Percentiles rank a stretch among this genome's conserved stretches.
These are phyloP conservation scores for Caracal caracal DNA, from an alignment of 2,113 vertebrate genomes.

Conservation along the genomic window DNA sequence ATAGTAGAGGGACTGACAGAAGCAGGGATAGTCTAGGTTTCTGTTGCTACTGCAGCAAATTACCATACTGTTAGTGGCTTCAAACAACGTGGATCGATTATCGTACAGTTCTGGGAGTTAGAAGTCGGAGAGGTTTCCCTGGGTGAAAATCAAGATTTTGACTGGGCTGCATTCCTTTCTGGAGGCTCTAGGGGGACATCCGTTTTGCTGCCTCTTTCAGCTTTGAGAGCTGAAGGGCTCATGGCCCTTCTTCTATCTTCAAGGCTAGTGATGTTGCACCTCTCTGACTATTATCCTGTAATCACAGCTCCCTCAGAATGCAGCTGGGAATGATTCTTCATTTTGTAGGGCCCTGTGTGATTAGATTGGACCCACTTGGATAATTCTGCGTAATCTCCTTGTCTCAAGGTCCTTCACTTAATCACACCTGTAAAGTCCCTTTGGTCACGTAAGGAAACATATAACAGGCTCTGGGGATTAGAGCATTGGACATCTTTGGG, in stretches of 20 bases:
- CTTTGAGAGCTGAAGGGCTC: not conserved
- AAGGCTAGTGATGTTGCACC: accelerated
- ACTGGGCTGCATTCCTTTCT: not conserved
- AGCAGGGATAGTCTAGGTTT: too few species aligned
- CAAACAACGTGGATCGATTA: not conserved
- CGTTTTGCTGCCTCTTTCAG: not conserved
- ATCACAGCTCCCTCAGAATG: not conserved
- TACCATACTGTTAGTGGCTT: not conserved
- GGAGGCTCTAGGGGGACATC: not conserved
- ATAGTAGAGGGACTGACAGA: not conserved
- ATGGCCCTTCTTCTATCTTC: not conserved
- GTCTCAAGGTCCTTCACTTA: not conserved
- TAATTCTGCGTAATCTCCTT: not conserved
- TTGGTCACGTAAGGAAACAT: not conserved
- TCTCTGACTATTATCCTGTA: not conserved
- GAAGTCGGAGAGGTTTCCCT: not conserved
- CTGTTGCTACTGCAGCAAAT: not conserved
- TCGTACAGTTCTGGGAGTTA: not conserved
- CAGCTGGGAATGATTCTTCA: not conserved
- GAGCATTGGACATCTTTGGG: not conserved
- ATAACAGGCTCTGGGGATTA: not conserved
- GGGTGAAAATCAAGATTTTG: not conserved
- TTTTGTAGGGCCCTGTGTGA: not conserved
- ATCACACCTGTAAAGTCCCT: not conserved
- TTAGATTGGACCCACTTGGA: not conserved